These are phyloP conservation scores for Hippocampus guttulatus DNA, from an alignment of 2,113 vertebrate genomes.

Conservation along the genomic window DNA sequence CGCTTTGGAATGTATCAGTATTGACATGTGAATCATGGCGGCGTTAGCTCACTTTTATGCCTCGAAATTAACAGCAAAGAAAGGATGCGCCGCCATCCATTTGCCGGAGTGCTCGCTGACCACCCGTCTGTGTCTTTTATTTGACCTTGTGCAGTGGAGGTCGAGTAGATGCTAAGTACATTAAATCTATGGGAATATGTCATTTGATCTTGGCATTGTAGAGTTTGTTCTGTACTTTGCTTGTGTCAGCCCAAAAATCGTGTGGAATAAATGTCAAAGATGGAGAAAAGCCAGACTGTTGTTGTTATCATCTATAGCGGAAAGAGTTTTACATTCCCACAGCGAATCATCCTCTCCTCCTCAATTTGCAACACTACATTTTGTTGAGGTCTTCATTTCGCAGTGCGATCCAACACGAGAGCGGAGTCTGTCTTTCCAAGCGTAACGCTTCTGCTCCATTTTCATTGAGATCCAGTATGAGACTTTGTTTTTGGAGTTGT, in stretches of 20 bases:
- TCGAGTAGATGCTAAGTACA: constrained; percentile 14
- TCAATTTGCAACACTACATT: constrained; percentile 1
- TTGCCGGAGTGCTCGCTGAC: constrained; percentile 50
- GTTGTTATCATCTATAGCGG: neutral
- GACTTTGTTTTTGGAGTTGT: neutral
- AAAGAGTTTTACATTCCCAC: neutral
- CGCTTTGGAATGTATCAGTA: constrained; percentile 73
- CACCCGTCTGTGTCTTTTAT: constrained; percentile 38
- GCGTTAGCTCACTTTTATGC: constrained; percentile 62
- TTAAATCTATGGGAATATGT: constrained; percentile 23
- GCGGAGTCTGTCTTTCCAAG: neutral
- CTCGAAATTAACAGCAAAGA: constrained; percentile 62
- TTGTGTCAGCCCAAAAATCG: constrained; percentile 5
- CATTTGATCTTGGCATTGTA: constrained; percentile 6
- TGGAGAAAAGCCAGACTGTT: neutral
- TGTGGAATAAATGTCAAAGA: neutral
- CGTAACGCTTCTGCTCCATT: neutral
- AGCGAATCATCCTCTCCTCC: neutral
- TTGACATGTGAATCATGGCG: constrained; percentile 74
- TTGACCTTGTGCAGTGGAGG: constrained; percentile 48
- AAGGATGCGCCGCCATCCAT: constrained; percentile 36
- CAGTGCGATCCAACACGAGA: neutral
- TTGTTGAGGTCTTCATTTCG: neutral
- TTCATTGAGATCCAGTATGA: neutral
- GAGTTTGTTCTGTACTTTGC: constrained; percentile 8